Base-by-base conservation (phyloP, 2,888 invertebrate species). In the Drosophila mimica region DNA sequence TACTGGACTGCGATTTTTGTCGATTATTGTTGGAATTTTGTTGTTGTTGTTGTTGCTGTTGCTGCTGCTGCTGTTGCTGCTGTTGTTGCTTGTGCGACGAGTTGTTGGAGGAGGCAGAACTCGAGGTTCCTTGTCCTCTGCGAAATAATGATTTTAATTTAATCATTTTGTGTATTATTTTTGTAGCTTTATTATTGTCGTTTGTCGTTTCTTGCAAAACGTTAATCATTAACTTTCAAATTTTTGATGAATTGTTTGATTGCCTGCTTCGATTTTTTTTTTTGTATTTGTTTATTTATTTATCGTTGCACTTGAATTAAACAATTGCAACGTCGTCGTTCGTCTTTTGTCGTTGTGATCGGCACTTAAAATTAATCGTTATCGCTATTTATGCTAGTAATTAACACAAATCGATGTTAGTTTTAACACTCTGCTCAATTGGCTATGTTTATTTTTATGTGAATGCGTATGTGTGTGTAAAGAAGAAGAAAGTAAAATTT, bases 121-220 rank as follows among this genome's bases (percentile, higher is more conserved):
- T 91, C 71, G 93, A 93, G 77, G 92, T 94, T 91, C 94, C 95
- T 93, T 96, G 96, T 92, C 97, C 96, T 96, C 97, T 97, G 94
- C 97, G 97, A 94, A 97, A 97, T 93, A 97, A 95, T 92, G 97
- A 97, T 95, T 97, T 97, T 94, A 97, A 96, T 95, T 97, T 97
- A 95, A 97, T 97, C 97, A 97, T 97, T 94, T 96, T 40, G 46
- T 60, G 28, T 59, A 43, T 57, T 54, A 71, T 30, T 70, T 38
- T 40, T 67, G 20, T 13, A 38, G 20, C n/a, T 40, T 65, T 65
- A 38, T 62, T 58, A 31, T 62, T 20, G 40, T 64, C 49, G 38
- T 49, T 33, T 62, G 46, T 63, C 48, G 20, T n/a, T 62, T 66
- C 30, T 63, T 64, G 73, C 90, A 77, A 80, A 89, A 84, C 88